These are phyloP conservation scores for Epinotia brunnichana DNA, from an alignment of 2,888 invertebrate genomes.

Conservation along the genomic window DNA sequence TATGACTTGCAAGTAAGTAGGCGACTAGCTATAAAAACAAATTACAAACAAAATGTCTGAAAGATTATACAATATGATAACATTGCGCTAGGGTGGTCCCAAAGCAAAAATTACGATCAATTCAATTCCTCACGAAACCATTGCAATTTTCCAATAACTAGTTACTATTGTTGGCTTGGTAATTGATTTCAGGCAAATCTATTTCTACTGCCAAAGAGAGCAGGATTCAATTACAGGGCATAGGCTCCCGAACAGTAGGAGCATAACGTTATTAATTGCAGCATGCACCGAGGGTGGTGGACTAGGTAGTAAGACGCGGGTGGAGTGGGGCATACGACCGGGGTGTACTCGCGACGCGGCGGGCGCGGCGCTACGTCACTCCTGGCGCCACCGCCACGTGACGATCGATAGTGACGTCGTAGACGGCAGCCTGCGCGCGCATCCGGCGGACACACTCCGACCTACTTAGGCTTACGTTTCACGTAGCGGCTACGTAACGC, in stretches of 20 bases:
- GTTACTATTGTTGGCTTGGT: background rate
- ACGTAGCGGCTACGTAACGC: slow-evolving; percentile 79
- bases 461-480: slow-evolving; percentile 81
- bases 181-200: slow-evolving; percentile 16
- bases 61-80: background rate
- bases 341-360: slow-evolving; percentile 69
- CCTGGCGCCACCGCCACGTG: slow-evolving; percentile 81
- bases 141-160: no score
- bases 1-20: no score
- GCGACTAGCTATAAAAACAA: no score
- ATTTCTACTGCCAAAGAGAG: slow-evolving; percentile 15
- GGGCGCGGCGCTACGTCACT: slow-evolving; percentile 74
- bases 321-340: slow-evolving; percentile 52
- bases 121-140: no score
- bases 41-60: background rate
- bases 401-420: slow-evolving; percentile 83
- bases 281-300: slow-evolving; percentile 57
- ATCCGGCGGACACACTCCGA: slow-evolving; percentile 62
- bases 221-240: slow-evolving; percentile 15
- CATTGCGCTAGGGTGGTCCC: background rate
- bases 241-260: slow-evolving; percentile 51
- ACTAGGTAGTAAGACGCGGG: slow-evolving; percentile 45
- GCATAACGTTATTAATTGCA: slow-evolving; percentile 57
- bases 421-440: slow-evolving; percentile 72
- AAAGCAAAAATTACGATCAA: background rate